Conservation (phyloP, 2,113 vertebrate genomes). For the Hippocampus zosterae region DNA sequence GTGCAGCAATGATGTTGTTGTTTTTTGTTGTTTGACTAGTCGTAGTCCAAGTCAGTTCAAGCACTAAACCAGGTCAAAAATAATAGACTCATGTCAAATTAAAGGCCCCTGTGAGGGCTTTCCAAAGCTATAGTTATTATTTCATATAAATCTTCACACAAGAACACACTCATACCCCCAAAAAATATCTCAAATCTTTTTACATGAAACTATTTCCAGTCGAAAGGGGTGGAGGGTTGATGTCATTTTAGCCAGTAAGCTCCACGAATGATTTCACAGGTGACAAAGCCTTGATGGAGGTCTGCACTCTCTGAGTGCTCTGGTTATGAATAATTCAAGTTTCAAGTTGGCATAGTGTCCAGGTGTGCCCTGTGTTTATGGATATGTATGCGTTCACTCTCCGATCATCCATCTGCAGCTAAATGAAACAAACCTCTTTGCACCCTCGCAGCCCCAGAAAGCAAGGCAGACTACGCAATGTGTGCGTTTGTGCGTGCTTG, state of each 20-base stretch:
- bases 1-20: too few species aligned
- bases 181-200: too few species aligned
- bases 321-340: background rate
- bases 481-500: background rate
- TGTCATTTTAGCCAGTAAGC: background rate
- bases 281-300: background rate
- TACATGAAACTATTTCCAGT: background rate
- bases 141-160: too few species aligned
- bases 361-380: constrained; percentile 9
- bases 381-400: constrained; percentile 3
- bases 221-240: background rate
- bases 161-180: too few species aligned
- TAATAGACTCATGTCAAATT: too few species aligned
- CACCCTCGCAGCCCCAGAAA: constrained; percentile 28
- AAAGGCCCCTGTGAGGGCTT: too few species aligned
- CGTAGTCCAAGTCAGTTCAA: too few species aligned
- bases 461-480: constrained; percentile 24
- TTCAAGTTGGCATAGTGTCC: constrained; percentile 5
- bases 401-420: constrained; percentile 42
- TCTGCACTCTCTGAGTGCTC: constrained; percentile 2
- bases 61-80: too few species aligned
- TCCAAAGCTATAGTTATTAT: too few species aligned
- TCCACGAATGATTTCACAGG: background rate
- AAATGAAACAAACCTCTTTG: constrained; percentile 54
- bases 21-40: too few species aligned